Conservation (phyloP, 2,888 invertebrate species). For the Ichneumon xanthorius region DNA sequence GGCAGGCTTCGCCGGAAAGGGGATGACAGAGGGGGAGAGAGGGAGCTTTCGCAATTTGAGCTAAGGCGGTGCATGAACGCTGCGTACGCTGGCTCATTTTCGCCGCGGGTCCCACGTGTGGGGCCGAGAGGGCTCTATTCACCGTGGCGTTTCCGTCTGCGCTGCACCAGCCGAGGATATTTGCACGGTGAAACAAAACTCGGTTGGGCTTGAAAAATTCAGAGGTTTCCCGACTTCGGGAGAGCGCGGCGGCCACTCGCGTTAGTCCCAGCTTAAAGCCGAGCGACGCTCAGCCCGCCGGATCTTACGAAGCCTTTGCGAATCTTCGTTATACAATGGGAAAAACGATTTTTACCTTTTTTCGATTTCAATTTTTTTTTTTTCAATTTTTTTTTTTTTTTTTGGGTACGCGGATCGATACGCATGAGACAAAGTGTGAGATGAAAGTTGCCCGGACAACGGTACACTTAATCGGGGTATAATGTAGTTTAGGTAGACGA, state of each 20-base stretch:
- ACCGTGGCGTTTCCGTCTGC: conserved; percentile 49
- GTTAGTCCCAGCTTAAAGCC: conserved; percentile 56
- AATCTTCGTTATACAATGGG: conserved; percentile 22
- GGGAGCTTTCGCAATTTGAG: conserved; percentile 45
- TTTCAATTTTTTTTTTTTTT: too few relatives aligned
- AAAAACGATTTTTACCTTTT: not conserved
- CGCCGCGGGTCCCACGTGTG: conserved; percentile 42
- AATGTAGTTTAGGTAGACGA: conserved; percentile 47
- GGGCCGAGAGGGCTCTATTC: conserved; percentile 56
- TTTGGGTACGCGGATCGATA: not conserved
- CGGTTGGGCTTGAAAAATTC: conserved; percentile 74
- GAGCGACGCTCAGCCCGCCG: conserved; percentile 43
- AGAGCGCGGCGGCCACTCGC: conserved; percentile 44
- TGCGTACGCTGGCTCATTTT: conserved; percentile 53
- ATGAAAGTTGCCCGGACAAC: conserved; percentile 51
- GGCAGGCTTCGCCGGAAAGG: conserved; percentile 1
- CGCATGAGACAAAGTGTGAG: not conserved
- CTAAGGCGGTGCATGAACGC: not conserved
- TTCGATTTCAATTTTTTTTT: not conserved
- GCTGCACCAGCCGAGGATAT: conserved; percentile 69
- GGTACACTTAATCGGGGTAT: conserved; percentile 41
- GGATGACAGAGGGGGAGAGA: conserved; percentile 31
- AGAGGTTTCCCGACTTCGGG: conserved; percentile 68
- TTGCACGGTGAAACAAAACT: conserved; percentile 74
- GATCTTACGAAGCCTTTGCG: not conserved